These are phyloP conservation scores for Sebastes aleutianus DNA, from an alignment of 2,797 vertebrate genomes.

Conservation along the genomic window DNA sequence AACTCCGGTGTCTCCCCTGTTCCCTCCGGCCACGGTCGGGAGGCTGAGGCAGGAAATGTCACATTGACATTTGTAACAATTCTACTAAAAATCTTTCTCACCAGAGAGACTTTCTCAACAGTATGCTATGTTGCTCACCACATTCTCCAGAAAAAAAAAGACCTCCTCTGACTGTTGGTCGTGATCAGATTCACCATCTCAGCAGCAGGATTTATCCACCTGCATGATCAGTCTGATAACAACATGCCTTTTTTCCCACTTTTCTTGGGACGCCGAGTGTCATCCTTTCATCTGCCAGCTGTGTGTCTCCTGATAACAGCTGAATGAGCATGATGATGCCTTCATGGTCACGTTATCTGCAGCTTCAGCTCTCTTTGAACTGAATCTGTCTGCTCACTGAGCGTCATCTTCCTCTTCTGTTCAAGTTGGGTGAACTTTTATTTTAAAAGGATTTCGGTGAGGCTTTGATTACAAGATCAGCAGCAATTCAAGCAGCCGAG, in stretches of 20 bases:
- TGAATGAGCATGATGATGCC: background rate
- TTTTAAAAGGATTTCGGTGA: background rate
- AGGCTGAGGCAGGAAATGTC: no score
- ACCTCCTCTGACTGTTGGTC: background rate
- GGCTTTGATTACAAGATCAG: background rate
- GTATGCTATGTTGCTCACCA: background rate
- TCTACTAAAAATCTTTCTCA: background rate
- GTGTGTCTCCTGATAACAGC: slow-evolving; percentile 3
- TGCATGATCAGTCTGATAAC: slow-evolving; percentile 2
- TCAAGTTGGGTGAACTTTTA: background rate
- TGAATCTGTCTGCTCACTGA: background rate
- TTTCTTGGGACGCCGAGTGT: background rate
- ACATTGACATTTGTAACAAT: background rate
- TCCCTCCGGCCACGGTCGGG: no score
- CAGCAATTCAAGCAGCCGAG: background rate
- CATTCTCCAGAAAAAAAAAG: background rate
- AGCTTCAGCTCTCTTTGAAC: slow-evolving; percentile 9
- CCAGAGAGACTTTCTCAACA: background rate
- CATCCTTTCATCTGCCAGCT: slow-evolving; percentile 30
- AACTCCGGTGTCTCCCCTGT: no score
- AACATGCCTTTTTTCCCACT: no score
- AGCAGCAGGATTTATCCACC: background rate
- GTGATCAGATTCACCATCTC: background rate
- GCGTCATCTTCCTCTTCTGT: background rate
- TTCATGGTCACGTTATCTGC: slow-evolving; percentile 1